Evolutionary conservation across 2,113 vertebrate genomes (phyloP).

Genomic region (Dendrocopos noguchii): DNA sequence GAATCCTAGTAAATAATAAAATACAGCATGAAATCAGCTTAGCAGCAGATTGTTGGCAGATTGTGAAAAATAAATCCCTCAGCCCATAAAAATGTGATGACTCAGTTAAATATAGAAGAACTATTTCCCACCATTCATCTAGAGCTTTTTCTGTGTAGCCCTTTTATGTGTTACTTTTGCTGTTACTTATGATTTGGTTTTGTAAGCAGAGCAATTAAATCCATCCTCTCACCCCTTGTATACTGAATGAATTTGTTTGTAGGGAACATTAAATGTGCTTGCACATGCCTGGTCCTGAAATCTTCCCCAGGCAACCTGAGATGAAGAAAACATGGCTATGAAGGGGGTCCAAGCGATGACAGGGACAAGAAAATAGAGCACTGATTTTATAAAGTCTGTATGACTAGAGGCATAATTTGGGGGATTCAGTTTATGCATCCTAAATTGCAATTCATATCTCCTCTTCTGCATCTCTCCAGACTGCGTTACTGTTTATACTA

Average conservation of each 20-base stretch:
- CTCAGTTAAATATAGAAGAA: not conserved
- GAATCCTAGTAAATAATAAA: not conserved
- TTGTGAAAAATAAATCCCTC: slow-evolving; percentile 1
- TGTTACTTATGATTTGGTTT: not conserved
- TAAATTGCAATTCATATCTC: not conserved
- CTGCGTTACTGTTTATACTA: not conserved
- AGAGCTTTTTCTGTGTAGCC: not conserved
- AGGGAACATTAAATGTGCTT: not conserved
- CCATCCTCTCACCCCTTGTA: not conserved
- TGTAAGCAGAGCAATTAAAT: not conserved
- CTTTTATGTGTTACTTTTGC: not conserved
- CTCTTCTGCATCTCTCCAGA: not conserved
- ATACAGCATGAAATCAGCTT: not conserved
- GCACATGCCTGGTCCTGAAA: not conserved
- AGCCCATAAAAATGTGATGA: not conserved
- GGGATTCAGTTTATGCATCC: not conserved
- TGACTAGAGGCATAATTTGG: not conserved
- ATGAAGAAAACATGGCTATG: not conserved
- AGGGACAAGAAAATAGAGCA: not conserved
- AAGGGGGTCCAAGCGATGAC: not conserved
- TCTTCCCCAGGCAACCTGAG: not conserved
- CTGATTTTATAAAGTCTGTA: not conserved
- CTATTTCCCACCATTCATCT: not conserved
- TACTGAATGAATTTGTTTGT: not conserved
- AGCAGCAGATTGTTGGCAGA: not conserved